A percentile compares a stretch with the other conserved stretches of the same genome.
Conservation (phyloP, 2,797 vertebrate species). For the Acestrorhynchus altus region DNA sequence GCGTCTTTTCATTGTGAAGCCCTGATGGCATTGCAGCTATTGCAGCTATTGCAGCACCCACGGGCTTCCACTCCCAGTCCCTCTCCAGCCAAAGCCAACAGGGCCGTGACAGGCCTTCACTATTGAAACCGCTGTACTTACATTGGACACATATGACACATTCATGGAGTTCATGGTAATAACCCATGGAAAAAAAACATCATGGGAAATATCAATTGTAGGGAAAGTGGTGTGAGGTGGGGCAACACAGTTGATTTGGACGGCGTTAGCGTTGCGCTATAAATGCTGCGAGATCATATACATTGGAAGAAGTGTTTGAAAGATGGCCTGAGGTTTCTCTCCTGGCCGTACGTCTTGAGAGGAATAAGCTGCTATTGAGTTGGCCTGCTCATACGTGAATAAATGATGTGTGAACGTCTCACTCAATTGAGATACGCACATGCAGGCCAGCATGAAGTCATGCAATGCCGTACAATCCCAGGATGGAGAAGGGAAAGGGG, state of each 20-base stretch:
- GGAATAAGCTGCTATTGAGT: slow-evolving; percentile 41
- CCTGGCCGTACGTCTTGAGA: slow-evolving; percentile 17
- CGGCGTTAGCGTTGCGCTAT: slow-evolving; percentile 11
- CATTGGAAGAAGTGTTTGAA: slow-evolving; percentile 42
- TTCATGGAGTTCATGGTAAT: slow-evolving; percentile 29
- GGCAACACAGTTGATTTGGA: slow-evolving; percentile 19
- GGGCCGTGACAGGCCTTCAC: slow-evolving; percentile 9
- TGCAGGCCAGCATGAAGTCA: slow-evolving; percentile 18
- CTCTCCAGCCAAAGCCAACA: slow-evolving; percentile 42
- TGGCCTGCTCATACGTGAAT: slow-evolving; percentile 29
- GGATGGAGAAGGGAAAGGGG: not conserved
- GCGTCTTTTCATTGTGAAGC: slow-evolving; percentile 40
- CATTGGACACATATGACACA: slow-evolving; percentile 32
- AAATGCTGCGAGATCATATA: slow-evolving; percentile 7
- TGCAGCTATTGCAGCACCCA: slow-evolving; percentile 40
- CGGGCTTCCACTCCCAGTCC: not conserved
- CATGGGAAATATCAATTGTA: no score
- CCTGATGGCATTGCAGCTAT: slow-evolving; percentile 40
- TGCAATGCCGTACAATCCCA: not conserved
- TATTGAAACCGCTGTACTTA: slow-evolving; percentile 38
- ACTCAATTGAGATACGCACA: slow-evolving; percentile 26
- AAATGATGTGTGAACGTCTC: slow-evolving; percentile 52
- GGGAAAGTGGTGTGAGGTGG: slow-evolving; percentile 19
- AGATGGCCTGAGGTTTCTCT: slow-evolving; percentile 29
- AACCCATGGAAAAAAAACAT: slow-evolving; percentile 19